phyloP scores from a whole-genome alignment of 2,888 invertebrate genomes.

The Drosophila merina region DNA sequence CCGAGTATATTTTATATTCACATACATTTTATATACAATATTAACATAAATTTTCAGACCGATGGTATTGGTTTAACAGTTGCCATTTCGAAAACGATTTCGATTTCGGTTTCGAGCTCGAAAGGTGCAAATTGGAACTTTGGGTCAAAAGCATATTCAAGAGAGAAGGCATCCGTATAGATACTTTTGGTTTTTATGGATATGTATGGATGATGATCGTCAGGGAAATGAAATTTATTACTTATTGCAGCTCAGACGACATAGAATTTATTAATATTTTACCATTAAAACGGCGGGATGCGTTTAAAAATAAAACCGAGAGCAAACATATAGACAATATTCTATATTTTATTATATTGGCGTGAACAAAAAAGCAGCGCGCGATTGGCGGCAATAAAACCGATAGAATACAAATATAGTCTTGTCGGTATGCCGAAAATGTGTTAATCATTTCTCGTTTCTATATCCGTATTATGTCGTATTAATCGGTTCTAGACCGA shows the following conservation, averaged over 20 bases:
- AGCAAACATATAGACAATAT: constrained; percentile 33
- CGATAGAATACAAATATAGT: constrained; percentile 38
- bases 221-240: constrained; percentile 72
- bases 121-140: constrained; percentile 66
- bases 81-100: constrained; percentile 65
- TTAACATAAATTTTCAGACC: constrained; percentile 30
- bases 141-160: constrained; percentile 35
- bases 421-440: constrained; percentile 60
- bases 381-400: constrained; percentile 53
- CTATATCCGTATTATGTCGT: constrained; percentile 29
- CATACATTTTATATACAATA: constrained; percentile 22
- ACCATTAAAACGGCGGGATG: constrained; percentile 54
- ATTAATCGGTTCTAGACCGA: constrained; percentile 42
- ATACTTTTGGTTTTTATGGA: background rate
- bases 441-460: constrained; percentile 57
- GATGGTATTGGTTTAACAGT: constrained; percentile 61
- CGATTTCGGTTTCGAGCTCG: constrained; percentile 51
- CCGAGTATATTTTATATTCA: background rate
- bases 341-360: constrained; percentile 54
- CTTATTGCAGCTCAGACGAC: constrained; percentile 65
- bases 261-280: constrained; percentile 73
- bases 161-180: background rate
- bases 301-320: constrained; percentile 64
- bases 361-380: constrained; percentile 25
- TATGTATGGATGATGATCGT: constrained; percentile 17